Evolutionary conservation across 2,888 invertebrate genomes (phyloP).

Genomic region (Scrobipalpa atriplicella): DNA sequence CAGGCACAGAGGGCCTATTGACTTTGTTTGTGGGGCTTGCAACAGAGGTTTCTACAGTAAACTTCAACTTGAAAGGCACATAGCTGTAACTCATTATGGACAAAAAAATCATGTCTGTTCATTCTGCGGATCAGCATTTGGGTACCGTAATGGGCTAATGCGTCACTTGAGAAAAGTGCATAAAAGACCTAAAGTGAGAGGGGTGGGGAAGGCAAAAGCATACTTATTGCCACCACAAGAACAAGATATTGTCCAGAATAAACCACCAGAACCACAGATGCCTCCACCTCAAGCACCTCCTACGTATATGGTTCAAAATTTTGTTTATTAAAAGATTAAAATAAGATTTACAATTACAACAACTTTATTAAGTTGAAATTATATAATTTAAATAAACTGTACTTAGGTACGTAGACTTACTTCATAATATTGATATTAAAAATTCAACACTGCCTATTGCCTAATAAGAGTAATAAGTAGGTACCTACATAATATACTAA

Average conservation of each 20-base stretch:
- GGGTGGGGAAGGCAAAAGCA: constrained; percentile 18
- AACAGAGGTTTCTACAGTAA: constrained; percentile 39
- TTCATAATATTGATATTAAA: no score
- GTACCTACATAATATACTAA: no score
- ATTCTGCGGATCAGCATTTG: constrained; percentile 64
- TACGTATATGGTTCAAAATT: constrained; percentile 18
- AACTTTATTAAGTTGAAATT: neutral
- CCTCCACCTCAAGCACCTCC: neutral
- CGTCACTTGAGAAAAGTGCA: constrained; percentile 63
- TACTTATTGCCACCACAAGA: constrained; percentile 28
- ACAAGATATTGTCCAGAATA: constrained; percentile 8
- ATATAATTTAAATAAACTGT: neutral
- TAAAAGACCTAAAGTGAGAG: constrained; percentile 53
- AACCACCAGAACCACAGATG: constrained; percentile 14
- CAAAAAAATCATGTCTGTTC: constrained; percentile 57
- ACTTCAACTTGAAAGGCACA: constrained; percentile 23
- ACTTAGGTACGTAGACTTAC: neutral
- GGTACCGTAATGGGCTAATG: constrained; percentile 66
- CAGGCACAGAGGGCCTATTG: constrained; percentile 39
- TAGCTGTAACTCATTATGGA: constrained; percentile 14
- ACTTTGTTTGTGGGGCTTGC: constrained; percentile 42
- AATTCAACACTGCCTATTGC: no score
- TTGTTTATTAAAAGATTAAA: constrained; percentile 16
- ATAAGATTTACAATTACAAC: neutral
- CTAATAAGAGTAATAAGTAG: no score